phyloP scores from a whole-genome alignment of 2,797 vertebrate species.

The Limnodromus scolopaceus region DNA sequence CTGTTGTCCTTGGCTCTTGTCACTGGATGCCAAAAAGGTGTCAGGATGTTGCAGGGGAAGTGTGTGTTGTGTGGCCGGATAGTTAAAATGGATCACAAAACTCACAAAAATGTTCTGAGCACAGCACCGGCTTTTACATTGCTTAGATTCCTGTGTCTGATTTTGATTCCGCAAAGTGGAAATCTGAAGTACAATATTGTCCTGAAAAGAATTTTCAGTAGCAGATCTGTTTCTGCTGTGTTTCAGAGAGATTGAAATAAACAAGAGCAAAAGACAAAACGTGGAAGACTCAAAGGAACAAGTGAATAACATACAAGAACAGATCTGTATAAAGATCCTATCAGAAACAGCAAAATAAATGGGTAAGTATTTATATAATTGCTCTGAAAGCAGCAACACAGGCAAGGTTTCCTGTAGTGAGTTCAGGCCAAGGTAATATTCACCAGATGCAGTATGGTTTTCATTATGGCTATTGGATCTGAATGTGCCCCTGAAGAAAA shows the following conservation, averaged over 20 bases:
- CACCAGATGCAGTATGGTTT: fast-evolving
- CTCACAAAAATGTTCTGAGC: not conserved
- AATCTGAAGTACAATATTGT: not conserved
- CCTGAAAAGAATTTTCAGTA: not conserved
- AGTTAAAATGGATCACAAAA: not conserved
- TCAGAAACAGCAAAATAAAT: not conserved
- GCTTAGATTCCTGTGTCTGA: not conserved
- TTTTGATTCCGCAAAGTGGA: not conserved
- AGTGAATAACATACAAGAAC: not conserved
- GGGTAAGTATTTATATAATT: not conserved
- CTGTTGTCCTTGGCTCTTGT: not conserved
- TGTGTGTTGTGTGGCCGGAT: not conserved
- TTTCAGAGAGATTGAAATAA: not conserved
- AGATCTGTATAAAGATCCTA: not conserved
- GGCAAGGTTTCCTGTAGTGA: not conserved
- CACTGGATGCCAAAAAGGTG: not conserved
- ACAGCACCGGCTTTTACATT: not conserved
- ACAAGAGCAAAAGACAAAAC: not conserved
- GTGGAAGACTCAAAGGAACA: not conserved
- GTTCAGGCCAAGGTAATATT: not conserved
- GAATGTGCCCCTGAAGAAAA: not conserved
- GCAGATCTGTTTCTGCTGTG: not conserved
- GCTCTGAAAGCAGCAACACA: not conserved
- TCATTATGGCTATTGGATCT: not conserved
- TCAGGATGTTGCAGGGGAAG: not conserved